A percentile compares a stretch with the other conserved stretches of the same genome.
Conservation (phyloP, 2,113 vertebrate species). For the Psilopsiagon aymara region DNA sequence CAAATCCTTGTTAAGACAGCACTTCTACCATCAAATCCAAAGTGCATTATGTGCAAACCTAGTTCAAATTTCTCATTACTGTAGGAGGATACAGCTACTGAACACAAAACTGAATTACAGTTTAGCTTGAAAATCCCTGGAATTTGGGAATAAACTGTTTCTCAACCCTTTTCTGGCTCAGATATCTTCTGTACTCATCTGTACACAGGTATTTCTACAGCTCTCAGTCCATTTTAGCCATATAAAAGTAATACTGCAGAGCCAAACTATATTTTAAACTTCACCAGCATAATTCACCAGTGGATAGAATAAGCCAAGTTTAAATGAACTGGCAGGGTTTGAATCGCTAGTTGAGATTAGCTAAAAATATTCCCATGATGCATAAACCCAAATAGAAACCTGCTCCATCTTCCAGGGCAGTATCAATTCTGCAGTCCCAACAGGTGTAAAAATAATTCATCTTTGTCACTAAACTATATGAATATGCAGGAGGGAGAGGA, state of each 20-base stretch:
- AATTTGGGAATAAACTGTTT: neutral
- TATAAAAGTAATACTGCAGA: neutral
- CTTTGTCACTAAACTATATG: neutral
- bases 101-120: neutral
- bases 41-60: neutral
- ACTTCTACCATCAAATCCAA: neutral
- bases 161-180: neutral
- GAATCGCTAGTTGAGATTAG: constrained; percentile 3
- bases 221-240: neutral
- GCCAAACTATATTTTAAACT: neutral
- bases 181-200: neutral
- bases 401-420: neutral
- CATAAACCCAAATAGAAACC: constrained; percentile 66
- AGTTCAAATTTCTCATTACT: neutral
- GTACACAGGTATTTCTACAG: neutral
- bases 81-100: neutral
- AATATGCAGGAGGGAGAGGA: neutral
- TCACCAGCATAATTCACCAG: neutral
- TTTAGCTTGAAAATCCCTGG: neutral
- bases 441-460: constrained; percentile 69
- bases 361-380: constrained; percentile 63
- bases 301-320: neutral
- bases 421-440: constrained; percentile 43
- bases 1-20: neutral
- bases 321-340: constrained; percentile 3